These are phyloP conservation scores for Lutjanus campechanus DNA, from an alignment of 2,797 vertebrate species.

Conservation along the genomic window DNA sequence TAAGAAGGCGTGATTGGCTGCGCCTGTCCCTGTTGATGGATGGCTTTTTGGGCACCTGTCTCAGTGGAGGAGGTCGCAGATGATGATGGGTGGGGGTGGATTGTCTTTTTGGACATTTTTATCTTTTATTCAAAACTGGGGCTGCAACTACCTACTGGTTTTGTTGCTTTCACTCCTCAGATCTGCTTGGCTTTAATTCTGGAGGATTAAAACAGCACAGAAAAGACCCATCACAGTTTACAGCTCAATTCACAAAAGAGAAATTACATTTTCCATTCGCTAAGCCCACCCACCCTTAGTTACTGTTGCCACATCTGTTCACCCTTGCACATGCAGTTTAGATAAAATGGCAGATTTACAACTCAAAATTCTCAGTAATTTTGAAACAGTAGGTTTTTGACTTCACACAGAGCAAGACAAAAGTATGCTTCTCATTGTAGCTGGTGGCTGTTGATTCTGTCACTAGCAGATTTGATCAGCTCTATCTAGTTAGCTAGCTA, in stretches of 20 bases:
- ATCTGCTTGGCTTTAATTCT: conserved; percentile 4
- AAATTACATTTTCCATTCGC: neutral
- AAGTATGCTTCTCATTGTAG: neutral
- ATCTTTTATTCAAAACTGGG: conserved; percentile 25
- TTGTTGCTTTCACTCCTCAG: conserved; percentile 12
- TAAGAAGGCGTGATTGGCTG: conserved; percentile 67
- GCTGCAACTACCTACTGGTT: conserved; percentile 14
- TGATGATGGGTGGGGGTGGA: conserved; percentile 41
- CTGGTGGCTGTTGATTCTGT: neutral
- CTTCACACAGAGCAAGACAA: neutral
- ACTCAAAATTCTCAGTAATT: neutral
- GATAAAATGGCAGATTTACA: neutral
- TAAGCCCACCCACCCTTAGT: too few species aligned
- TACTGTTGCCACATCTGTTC: neutral
- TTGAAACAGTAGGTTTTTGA: neutral
- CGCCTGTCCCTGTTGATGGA: conserved; percentile 66
- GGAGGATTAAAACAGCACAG: conserved; percentile 1
- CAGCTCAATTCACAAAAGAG: neutral
- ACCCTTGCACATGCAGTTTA: neutral
- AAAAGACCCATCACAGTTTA: neutral
- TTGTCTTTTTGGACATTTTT: conserved; percentile 30
- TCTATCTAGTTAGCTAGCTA: neutral
- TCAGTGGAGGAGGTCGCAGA: conserved; percentile 58
- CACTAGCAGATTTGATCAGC: neutral
- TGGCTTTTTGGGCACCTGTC: conserved; percentile 62